Percentiles rank a stretch among this genome's conserved stretches.
phyloP scores from a whole-genome alignment of 2,113 vertebrate genomes.

The Laticauda colubrina region DNA sequence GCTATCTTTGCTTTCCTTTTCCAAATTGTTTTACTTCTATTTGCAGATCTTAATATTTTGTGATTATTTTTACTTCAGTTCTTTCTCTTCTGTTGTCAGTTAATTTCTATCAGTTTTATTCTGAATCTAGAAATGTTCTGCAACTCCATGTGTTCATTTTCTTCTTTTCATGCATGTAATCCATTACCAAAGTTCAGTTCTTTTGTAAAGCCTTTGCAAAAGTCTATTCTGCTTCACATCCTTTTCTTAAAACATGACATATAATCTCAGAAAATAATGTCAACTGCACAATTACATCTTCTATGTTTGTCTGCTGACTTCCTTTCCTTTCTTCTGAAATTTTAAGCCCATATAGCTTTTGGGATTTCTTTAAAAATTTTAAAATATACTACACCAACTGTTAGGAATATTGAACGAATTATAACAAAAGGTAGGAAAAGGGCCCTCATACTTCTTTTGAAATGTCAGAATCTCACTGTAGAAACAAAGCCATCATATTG shows the following conservation, averaged over 20 bases:
- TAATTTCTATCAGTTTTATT: not conserved
- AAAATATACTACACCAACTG: not conserved
- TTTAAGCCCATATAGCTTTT: not conserved
- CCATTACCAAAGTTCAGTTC: not conserved
- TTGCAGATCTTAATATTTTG: too few species aligned
- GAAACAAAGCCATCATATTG: not conserved
- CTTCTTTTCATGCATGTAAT: not conserved
- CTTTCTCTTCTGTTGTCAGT: not conserved
- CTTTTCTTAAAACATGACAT: not conserved
- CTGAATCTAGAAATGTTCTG: not conserved
- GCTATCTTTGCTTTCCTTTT: too few species aligned
- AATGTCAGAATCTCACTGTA: not conserved
- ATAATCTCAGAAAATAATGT: not conserved
- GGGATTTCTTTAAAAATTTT: not conserved
- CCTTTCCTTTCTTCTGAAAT: not conserved
- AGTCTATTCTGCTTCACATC: not conserved
- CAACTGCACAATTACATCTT: not conserved
- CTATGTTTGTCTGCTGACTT: not conserved
- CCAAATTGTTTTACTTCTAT: too few species aligned
- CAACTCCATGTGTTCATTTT: not conserved
- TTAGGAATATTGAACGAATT: not conserved
- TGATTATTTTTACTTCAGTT: not conserved
- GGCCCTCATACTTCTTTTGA: not conserved
- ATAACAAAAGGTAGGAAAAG: not conserved
- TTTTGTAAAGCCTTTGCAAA: not conserved